Base-by-base conservation (phyloP, 1,140 invertebrate species). In the Drosophila auraria region DNA sequence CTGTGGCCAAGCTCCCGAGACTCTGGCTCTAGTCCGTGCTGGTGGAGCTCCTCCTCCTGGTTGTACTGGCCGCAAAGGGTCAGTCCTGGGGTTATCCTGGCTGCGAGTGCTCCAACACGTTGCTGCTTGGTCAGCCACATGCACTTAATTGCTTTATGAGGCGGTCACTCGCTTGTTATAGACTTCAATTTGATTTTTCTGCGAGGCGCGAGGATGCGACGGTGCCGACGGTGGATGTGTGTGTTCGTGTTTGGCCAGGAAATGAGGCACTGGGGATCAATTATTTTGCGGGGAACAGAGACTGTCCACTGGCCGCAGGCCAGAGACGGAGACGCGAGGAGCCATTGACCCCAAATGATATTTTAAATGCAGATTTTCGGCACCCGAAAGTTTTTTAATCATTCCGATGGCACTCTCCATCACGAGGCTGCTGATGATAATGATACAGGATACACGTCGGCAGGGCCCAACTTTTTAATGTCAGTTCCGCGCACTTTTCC, bases 121-220 rank as follows among this genome's bases (percentile, higher is more conserved):
- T 89, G 84, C 82, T 89, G 84, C 82, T 83, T 90, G 84, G 84
- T 84, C 84, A 89, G 84, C 86, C 84, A 89, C 84, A 89, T 89
- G 84, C 82, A 89, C 84, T 89, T 89, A 89, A 89, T 89, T 89
- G 84, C 84, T 89, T 90, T 89, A 89, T 89, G 84, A 90, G 84
- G 78, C 84, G 86, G 86, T 86, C 84, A 90, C 70, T 77, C 79
- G 86, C 82, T 90, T 86, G 84, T 90, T 89, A 89, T 90, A 83
- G 86, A 90, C 84, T 89, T 90, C 86, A 89, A 90, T 89, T 89
- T 76, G 86, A 90, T 90, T 84, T 78, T 82, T 70, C 63, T 78
- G 68, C 60, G 62, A 68, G 56, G 51, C 58, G 64, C 65, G 56
- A 47, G 74, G 63, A 61, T 57, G 47, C 45, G 30, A 20, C 36